These are phyloP conservation scores for Suillia variegata DNA, from an alignment of 2,888 invertebrate species.

Conservation along the genomic window DNA sequence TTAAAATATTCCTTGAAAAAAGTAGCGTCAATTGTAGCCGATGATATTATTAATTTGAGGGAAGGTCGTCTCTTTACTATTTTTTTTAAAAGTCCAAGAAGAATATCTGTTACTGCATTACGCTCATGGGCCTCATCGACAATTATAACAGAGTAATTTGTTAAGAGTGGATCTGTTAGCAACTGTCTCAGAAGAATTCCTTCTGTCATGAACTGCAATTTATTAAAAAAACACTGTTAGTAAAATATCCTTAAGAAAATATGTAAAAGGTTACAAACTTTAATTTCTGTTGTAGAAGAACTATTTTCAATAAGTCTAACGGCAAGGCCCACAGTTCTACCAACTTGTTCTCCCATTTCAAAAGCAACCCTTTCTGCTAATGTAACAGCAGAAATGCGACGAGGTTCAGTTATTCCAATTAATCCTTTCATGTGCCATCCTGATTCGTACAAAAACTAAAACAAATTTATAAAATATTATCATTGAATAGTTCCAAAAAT, in stretches of 20 bases:
- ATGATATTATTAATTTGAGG: constrained; percentile 85
- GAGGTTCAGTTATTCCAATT: constrained; percentile 90
- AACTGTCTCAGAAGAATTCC: constrained; percentile 93
- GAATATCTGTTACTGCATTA: constrained; percentile 88
- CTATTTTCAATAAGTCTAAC: constrained; percentile 79
- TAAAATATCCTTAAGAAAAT: too few species aligned
- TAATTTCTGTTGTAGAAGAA: constrained; percentile 71
- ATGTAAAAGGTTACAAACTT: too few species aligned
- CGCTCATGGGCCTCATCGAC: constrained; percentile 97
- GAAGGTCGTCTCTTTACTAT: constrained; percentile 82
- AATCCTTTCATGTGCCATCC: constrained; percentile 81
- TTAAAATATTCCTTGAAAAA: constrained; percentile 82
- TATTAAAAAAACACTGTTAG: constrained; percentile 10
- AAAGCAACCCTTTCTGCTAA: constrained; percentile 88
- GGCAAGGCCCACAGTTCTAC: constrained; percentile 81
- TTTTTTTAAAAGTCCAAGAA: constrained; percentile 93
- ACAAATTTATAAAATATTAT: too few species aligned
- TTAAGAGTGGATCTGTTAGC: constrained; percentile 90
- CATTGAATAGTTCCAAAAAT: too few species aligned
- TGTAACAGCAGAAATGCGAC: constrained; percentile 87
- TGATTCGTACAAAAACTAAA: constrained; percentile 85
- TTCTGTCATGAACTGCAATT: constrained; percentile 88
- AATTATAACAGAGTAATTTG: constrained; percentile 85
- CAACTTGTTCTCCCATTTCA: constrained; percentile 79
- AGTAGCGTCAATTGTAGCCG: constrained; percentile 95